phyloP scores from a whole-genome alignment of 64 coral and sea anemone species.

The Trachythela sp. region DNA sequence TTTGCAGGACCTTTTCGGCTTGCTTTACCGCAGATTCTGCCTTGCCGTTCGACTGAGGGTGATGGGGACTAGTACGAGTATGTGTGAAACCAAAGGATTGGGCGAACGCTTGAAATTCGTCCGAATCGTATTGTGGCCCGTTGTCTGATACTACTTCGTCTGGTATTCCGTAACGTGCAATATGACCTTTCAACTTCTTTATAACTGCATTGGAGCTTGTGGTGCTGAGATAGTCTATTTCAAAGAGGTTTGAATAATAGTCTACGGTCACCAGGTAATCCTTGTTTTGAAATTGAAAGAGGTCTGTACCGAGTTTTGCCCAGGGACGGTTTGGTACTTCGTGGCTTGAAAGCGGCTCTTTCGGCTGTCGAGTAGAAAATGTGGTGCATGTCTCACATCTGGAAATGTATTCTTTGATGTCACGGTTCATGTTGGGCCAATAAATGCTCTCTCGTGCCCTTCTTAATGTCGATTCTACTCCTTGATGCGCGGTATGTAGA shows the following conservation, averaged over 20 bases:
- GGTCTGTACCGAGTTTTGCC: not conserved
- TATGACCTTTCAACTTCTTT: not conserved
- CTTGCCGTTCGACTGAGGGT: not conserved
- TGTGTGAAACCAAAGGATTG: constrained; percentile 5
- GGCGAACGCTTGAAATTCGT: constrained; percentile 9
- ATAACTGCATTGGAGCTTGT: not conserved
- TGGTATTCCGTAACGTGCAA: constrained; percentile 4
- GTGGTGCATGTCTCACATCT: not conserved
- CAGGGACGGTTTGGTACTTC: not conserved
- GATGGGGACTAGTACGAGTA: not conserved
- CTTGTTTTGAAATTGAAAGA: not conserved
- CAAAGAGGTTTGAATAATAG: constrained; percentile 3
- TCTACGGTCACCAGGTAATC: constrained; percentile 13
- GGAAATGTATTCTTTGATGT: constrained; percentile 38
- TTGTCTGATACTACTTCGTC: not conserved
- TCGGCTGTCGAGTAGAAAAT: not conserved
- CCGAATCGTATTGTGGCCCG: no score
- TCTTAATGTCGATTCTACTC: constrained; percentile 12
- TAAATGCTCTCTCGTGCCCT: constrained; percentile 31
- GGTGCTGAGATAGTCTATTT: not conserved
- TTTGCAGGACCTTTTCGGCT: not conserved
- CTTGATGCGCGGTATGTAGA: constrained; percentile 34
- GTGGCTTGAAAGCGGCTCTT: not conserved
- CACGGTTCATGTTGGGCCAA: constrained; percentile 30
- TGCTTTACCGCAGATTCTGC: not conserved